Evolutionary conservation across 2,888 invertebrate genomes (phyloP).

Genomic region (Malthinus flaveolus): DNA sequence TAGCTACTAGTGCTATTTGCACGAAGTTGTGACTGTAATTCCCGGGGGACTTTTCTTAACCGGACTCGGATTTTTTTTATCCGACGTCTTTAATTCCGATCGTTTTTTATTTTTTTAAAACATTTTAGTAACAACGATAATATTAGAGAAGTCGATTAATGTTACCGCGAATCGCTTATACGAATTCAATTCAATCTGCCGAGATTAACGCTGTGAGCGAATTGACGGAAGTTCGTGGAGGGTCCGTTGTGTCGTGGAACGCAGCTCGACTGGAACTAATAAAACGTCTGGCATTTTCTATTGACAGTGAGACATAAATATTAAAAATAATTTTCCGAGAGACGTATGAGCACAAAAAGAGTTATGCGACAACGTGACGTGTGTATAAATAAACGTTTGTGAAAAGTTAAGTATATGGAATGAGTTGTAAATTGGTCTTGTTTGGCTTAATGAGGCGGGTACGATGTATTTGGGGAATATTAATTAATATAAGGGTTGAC

Average conservation of each 20-base stretch:
- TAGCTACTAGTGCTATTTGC: constrained; percentile 10
- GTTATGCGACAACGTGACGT: constrained; percentile 42
- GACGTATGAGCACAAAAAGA: constrained; percentile 40
- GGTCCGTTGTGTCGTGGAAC: constrained; percentile 19
- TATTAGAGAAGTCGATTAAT: constrained; percentile 6
- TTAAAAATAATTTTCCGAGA: constrained; percentile 47
- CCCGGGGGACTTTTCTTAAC: constrained; percentile 18
- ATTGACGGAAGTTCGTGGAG: constrained; percentile 27
- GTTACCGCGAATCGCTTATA: constrained; percentile 11
- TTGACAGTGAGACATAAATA: constrained; percentile 43
- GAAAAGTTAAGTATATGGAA: constrained; percentile 44
- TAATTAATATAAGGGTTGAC: constrained; percentile 49
- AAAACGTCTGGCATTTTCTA: constrained; percentile 38
- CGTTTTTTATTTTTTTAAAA: background rate
- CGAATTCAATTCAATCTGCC: constrained; percentile 6
- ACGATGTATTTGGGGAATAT: constrained; percentile 48
- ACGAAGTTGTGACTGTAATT: constrained; percentile 11
- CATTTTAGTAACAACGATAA: background rate
- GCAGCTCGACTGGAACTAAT: constrained; percentile 39
- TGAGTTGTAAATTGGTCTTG: constrained; percentile 51
- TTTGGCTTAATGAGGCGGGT: constrained; percentile 48
- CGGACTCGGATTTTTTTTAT: constrained; percentile 18
- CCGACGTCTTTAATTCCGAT: background rate
- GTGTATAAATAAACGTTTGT: constrained; percentile 47
- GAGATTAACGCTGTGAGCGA: constrained; percentile 20